phyloP scores from a whole-genome alignment of 2,797 vertebrate genomes.

The Myioborus miniatus region DNA sequence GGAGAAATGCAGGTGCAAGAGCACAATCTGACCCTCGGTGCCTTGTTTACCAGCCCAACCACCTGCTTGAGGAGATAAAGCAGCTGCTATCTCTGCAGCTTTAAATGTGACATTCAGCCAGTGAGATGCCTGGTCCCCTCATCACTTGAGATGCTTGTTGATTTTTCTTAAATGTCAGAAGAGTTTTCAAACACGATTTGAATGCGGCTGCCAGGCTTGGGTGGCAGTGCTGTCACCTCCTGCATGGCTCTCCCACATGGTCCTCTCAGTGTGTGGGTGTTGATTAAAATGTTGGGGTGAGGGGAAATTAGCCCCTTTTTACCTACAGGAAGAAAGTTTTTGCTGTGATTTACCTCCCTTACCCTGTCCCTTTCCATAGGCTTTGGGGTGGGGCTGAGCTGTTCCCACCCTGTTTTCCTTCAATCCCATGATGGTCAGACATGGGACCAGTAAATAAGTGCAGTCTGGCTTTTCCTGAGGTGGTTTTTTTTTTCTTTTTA shows the following conservation, averaged over 20 bases:
- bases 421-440: accelerated
- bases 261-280: background rate
- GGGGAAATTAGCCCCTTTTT: background rate
- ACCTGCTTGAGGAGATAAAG: conserved; percentile 79
- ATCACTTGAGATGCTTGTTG: conserved; percentile 75
- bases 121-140: conserved; percentile 64
- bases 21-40: conserved; percentile 24
- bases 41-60: conserved; percentile 71
- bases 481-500: background rate
- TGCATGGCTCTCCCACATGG: accelerated
- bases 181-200: conserved; percentile 71
- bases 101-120: conserved; percentile 80
- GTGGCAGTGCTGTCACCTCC: background rate
- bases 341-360: background rate
- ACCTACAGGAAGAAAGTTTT: background rate
- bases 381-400: background rate
- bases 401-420: accelerated
- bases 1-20: background rate
- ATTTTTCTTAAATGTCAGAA: conserved; percentile 81
- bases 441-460: background rate
- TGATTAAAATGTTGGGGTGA: background rate
- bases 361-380: accelerated
- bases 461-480: background rate
- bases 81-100: conserved; percentile 77
- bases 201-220: conserved; percentile 1